Evolutionary conservation across 2,888 invertebrate species (phyloP), one percentile per base, ranked within the genome.

Genomic region (Leucoma salicis): DNA sequence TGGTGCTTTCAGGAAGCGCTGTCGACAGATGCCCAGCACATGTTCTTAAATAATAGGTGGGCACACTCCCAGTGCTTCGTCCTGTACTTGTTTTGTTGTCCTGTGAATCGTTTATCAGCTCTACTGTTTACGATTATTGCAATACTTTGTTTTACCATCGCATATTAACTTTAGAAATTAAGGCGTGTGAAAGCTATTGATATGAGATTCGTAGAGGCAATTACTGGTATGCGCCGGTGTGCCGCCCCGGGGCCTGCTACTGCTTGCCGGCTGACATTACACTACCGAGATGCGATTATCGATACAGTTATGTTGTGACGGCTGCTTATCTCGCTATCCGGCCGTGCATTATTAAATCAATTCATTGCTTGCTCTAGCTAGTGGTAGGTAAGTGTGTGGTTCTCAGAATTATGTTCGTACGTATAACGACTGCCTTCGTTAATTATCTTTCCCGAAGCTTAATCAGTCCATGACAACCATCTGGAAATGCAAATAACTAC

Each of bases 11-110:
- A 83, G 88, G 88, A 87, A 79, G 78, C 71, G 57, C 60, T 70
- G 85, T 70, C 77, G 90, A 90, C 89, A 90, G 90, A 90, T 81
- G 84, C 75, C 70, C 56, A 70, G 77, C 90, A 89, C 76, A 82
- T 87, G 87, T 76, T 47, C 60, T 37, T 61, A 59, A 66, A 73
- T 78, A 74, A 74, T 77, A 78, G 77, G 76, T 76, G 77, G 70
- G 78, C 82, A 80, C 78, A 76, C 79, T 79, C 70, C 69, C 72
- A 65, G 48, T 76, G 78, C 79, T 73, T 66, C 67, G 70, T 69
- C 74, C 66, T 69, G 71, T 57, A 43, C 70, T 3, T 21, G 21
- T 21, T 21, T 21, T 21, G 21, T 21, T 21, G 21, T 21, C 21
- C 21, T 21, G 21, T 4, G 60, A 70, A 73, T 21, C 78, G 78